Conservation (phyloP, 1,140 invertebrate genomes). For the Apis laboriosa region DNA sequence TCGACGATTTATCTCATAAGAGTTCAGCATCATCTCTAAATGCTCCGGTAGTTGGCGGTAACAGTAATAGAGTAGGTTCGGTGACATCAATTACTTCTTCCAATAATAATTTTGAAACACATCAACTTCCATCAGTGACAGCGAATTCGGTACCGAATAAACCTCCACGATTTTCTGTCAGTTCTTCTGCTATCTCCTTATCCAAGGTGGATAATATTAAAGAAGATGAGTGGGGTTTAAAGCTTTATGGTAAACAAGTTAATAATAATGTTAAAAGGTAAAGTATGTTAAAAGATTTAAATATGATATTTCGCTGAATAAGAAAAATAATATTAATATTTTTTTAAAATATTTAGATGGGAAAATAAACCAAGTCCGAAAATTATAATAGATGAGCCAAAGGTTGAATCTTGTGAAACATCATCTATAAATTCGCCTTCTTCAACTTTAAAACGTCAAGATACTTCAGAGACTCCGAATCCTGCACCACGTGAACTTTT, state of each 20-base stretch:
- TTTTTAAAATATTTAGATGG: slow-evolving; percentile 66
- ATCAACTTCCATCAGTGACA: slow-evolving; percentile 57
- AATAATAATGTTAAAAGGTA: slow-evolving; percentile 74
- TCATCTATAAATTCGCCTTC: slow-evolving; percentile 68
- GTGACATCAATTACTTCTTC: slow-evolving; percentile 58
- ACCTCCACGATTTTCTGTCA: slow-evolving; percentile 79
- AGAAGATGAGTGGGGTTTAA: slow-evolving; percentile 91
- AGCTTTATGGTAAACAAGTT: slow-evolving; percentile 86
- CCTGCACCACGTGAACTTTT: slow-evolving; percentile 57
- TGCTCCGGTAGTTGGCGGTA: slow-evolving; percentile 68
- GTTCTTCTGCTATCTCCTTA: slow-evolving; percentile 75
- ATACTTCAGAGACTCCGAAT: slow-evolving; percentile 70
- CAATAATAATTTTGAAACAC: slow-evolving; percentile 54
- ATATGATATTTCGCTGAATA: too few species aligned
- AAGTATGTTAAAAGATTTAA: slow-evolving; percentile 19
- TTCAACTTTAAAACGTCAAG: slow-evolving; percentile 64
- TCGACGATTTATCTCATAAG: slow-evolving; percentile 93
- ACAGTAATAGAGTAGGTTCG: slow-evolving; percentile 50
- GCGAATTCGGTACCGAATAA: slow-evolving; percentile 80
- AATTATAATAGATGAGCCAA: slow-evolving; percentile 73
- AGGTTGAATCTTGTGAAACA: slow-evolving; percentile 60
- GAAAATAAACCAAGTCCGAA: slow-evolving; percentile 73
- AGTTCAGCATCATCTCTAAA: slow-evolving; percentile 92
- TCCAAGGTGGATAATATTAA: slow-evolving; percentile 74
- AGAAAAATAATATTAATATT: background rate